A percentile compares a stretch with the other conserved stretches of the same genome.
Evolutionary conservation across 2,113 vertebrate species (phyloP).

Genomic region (Zapus hudsonius): DNA sequence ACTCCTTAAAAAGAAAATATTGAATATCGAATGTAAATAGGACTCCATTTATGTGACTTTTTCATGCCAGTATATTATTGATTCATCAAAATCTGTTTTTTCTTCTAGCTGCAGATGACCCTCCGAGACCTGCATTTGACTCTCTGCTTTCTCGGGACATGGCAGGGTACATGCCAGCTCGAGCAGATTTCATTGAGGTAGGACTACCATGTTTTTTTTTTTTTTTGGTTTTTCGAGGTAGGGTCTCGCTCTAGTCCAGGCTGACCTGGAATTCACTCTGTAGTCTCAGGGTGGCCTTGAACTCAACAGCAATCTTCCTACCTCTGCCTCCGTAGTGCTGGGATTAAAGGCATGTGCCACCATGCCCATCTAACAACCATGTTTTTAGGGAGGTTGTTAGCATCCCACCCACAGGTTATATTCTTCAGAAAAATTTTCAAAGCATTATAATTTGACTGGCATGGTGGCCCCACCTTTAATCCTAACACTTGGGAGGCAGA

Average conservation of each 20-base stretch:
- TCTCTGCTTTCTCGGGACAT: constrained; percentile 97
- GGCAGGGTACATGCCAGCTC: constrained; percentile 99
- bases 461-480: too few species aligned
- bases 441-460: background rate
- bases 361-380: too few species aligned
- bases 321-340: too few species aligned
- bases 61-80: constrained; percentile 38
- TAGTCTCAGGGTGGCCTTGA: too few species aligned
- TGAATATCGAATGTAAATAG: background rate
- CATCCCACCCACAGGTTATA: background rate
- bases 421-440: constrained; percentile 19
- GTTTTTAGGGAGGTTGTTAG: background rate
- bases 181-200: constrained; percentile 98
- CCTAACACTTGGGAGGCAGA: too few species aligned
- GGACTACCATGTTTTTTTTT: constrained; percentile 63
- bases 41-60: constrained; percentile 24
- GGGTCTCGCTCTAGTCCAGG: too few species aligned
- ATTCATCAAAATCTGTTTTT: constrained; percentile 45
- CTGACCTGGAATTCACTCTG: too few species aligned
- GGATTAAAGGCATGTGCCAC: too few species aligned
- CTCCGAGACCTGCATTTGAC: constrained; percentile 96
- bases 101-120: constrained; percentile 93
- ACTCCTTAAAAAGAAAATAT: too few species aligned
- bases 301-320: too few species aligned
- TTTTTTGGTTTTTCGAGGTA: too few species aligned